Base-by-base conservation (phyloP, 2,888 invertebrate species). In the Empis stercorea region DNA sequence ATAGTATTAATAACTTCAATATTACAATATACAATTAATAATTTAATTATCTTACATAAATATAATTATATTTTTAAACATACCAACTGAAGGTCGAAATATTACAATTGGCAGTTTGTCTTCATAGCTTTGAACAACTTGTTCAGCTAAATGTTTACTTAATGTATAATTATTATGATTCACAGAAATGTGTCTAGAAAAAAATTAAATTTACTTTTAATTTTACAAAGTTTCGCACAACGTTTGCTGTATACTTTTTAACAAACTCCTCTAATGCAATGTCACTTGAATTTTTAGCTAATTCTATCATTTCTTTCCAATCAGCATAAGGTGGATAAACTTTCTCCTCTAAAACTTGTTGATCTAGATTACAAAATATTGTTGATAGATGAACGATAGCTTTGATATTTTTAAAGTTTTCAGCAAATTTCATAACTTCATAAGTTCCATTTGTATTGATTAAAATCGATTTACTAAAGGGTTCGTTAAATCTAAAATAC, bases 91-190 rank as follows among this genome's bases (percentile, higher is more conserved):
- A 0, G 95, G 95, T 49, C 95, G 73, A 50, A 86, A 78, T 53
- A 96, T 83, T 27, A 84, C 75, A 0, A 80, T 67, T 0, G 93
- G 92, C 23, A 95, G 62, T 38, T 72, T 64, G 10, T 76, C 74
- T 30, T 61, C 69, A 16, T 5, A 43, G 45, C 87, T 85, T 15
- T 77, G 72, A 1, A 88, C 75, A 10, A 87, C 75, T 48, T 84
- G 80, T 58, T 96, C 95, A 0, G 87, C 87, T 53, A 95, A 61
- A 48, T 86, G 82, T 65, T 96, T 95, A 0, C 91, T 85, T 62
- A 87, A 92, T 0, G 87, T 88, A 61, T 96, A 96, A 0, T 94
- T 92, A 60, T 95, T 95, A 39, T 30, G 40, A n/a, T 34, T 4
- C 7, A 27, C 23, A 27, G 7, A 27, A 27, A 9, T 9, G 7